phyloP scores from a whole-genome alignment of 2,797 vertebrate genomes.

The Trematomus bernacchii region DNA sequence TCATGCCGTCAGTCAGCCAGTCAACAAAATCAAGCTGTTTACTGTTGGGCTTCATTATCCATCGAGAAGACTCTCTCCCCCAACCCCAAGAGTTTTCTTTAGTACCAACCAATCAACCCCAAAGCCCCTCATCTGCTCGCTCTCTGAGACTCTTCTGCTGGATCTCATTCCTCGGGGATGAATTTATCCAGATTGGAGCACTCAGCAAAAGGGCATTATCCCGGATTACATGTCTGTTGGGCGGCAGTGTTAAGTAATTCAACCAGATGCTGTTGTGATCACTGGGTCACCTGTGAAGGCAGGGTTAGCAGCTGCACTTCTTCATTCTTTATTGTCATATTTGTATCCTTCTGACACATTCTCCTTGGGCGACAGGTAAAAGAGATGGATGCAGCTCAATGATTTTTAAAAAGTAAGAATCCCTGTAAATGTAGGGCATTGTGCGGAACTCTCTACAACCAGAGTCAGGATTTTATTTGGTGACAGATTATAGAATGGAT shows the following conservation, averaged over 20 bases:
- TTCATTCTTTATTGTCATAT: slow-evolving; percentile 35
- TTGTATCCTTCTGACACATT: slow-evolving; percentile 27
- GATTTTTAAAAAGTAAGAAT: slow-evolving; percentile 4
- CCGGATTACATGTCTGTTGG: slow-evolving; percentile 87
- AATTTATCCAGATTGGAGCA: slow-evolving; percentile 88
- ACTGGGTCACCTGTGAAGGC: slow-evolving; percentile 81
- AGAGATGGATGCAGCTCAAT: background rate
- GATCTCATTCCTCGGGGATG: slow-evolving; percentile 82
- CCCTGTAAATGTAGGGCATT: slow-evolving; percentile 12
- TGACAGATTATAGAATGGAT: slow-evolving; percentile 84
- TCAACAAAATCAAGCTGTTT: slow-evolving; percentile 83
- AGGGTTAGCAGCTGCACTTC: slow-evolving; percentile 52
- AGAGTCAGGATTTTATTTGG: slow-evolving; percentile 74
- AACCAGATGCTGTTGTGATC: slow-evolving; percentile 87
- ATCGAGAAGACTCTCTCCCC: slow-evolving; percentile 58
- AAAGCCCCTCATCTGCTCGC: slow-evolving; percentile 64
- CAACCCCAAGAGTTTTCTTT: slow-evolving; percentile 72
- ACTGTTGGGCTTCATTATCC: slow-evolving; percentile 78
- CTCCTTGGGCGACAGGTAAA: slow-evolving; percentile 1
- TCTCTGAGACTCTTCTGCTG: slow-evolving; percentile 69
- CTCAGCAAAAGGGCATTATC: slow-evolving; percentile 89
- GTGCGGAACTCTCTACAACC: slow-evolving; percentile 33
- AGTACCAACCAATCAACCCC: slow-evolving; percentile 77
- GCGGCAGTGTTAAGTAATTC: slow-evolving; percentile 87
- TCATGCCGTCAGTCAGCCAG: slow-evolving; percentile 58